Evolutionary conservation across 1,140 invertebrate genomes (phyloP).

Genomic region (Drosophila pallidifrons): DNA sequence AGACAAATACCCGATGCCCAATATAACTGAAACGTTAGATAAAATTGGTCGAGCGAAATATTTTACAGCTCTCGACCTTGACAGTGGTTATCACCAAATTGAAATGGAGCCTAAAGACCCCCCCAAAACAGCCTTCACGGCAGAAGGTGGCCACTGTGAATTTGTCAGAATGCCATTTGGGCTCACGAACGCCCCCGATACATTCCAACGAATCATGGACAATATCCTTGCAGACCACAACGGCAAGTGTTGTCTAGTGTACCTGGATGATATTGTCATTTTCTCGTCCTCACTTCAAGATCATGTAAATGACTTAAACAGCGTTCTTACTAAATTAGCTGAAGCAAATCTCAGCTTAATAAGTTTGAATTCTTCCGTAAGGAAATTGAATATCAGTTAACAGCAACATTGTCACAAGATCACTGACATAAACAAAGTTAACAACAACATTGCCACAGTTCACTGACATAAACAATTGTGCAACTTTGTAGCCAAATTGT

Average conservation of each 20-base stretch:
- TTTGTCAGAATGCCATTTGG: not conserved
- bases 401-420: too few relatives aligned
- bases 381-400: too few relatives aligned
- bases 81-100: not conserved
- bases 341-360: not conserved
- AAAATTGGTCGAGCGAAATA: constrained; percentile 71
- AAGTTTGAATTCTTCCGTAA: too few relatives aligned
- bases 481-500: too few relatives aligned
- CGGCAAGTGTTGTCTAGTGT: not conserved
- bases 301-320: constrained; percentile 62
- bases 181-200: not conserved
- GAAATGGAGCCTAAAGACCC: not conserved
- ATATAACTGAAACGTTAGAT: not conserved
- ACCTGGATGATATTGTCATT: not conserved
- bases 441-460: too few relatives aligned
- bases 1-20: not conserved
- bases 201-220: not conserved
- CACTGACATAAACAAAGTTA: too few relatives aligned
- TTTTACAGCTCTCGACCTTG: not conserved
- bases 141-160: not conserved
- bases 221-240: not conserved
- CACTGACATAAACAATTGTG: too few relatives aligned
- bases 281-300: not conserved
- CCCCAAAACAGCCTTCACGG: not conserved
- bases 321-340: constrained; percentile 33